Evolutionary conservation across 2,113 vertebrate species (phyloP), one percentile per base, ranked within the genome.

Genomic region (Hemibates koningsi): DNA sequence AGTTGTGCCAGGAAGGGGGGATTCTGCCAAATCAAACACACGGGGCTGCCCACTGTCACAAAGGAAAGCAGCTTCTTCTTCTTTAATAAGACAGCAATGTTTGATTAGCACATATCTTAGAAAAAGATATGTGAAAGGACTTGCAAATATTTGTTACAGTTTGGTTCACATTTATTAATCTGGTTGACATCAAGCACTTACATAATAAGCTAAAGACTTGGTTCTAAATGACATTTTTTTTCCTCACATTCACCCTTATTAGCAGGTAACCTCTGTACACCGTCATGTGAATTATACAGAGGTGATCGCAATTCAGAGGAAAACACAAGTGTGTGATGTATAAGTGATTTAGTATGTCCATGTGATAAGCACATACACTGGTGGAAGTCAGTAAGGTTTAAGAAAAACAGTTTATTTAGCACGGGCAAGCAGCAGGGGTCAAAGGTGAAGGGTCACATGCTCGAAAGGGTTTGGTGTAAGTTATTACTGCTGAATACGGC

Each of bases 401-500:
- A 93, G 94, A 96, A 96, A 96, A 91, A 96, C 96, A 95, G 84
- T 97, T 96, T 97, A 96, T 96, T 97, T 91, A 95, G 94, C 93
- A 94, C 61, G 84, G 91, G 90, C 73, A 85, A 80, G 86, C 57
- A 84, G 88, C 66, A 81, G 89, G 76, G 86, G 81, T 90, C 80
- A 83, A 43, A 80, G 92, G 91, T 91, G 53, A 87, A 83, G 82
- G 93, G 85, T 92, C 84, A 89, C 80, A 43, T 52, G 57, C 89
- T 82, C 50, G 24, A 80, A 41, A 63, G n/a, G 85, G 89, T 71
- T 27, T 32, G 78, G 66, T 45, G 86, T 81, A 41, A 43, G 87
- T 14, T 63, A 92, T 97, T 97, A 98, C 96, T 98, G 98, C 97
- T 98, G 98, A 94, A 98, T 97, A 90, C 98, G 97, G 94, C 98